Evolutionary conservation across 2,113 vertebrate genomes (phyloP), one percentile per base, ranked within the genome.

Genomic region (Myanophis thanlyinensis): DNA sequence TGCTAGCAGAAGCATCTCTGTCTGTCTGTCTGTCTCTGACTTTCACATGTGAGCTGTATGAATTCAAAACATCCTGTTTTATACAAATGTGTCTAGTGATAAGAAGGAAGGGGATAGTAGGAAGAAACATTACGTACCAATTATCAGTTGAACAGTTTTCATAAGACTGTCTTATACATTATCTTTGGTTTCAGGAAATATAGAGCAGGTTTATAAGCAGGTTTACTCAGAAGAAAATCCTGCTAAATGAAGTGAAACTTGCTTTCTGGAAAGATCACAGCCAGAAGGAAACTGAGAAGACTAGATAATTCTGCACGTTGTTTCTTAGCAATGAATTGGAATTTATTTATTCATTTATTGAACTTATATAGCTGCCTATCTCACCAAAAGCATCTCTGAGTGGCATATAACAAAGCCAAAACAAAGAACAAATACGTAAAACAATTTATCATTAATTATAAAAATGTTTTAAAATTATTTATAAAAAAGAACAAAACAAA

Each of bases 61-160:
- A 85, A 62, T 88, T 91, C 62, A 89, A 85, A 93, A 93, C 73
- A 85, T 62, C 67, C 90, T 91, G 48, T 91, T 93, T 91, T 89
- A 35, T 85, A 44, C 87, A 52, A 84, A 46, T 91, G 87, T 88
- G 87, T 30, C 56, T 46, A 89, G 4, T 85, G 87, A 89, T 92
- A 46, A 46, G 56, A 20, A 15, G 40, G 52, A 48, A 59, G 47
- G 1, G 27, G 53, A 1, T 53, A 18, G 90, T 20, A 86, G 48
- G 56, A 52, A 80, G 25, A 73, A 48, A 59, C 67, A 89, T 89
- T 89, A 88, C 8, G 27, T 48, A 89, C 67, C 87, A 89, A 49
- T 92, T 89, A 51, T 73, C 52, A 48, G 40, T 92, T 0, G 4
- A 92, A 89, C 47, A 85, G 67, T 89, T 88, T 92, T 92, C 40